Conservation (phyloP, 1,140 invertebrate genomes). For the Cydia amplana region DNA sequence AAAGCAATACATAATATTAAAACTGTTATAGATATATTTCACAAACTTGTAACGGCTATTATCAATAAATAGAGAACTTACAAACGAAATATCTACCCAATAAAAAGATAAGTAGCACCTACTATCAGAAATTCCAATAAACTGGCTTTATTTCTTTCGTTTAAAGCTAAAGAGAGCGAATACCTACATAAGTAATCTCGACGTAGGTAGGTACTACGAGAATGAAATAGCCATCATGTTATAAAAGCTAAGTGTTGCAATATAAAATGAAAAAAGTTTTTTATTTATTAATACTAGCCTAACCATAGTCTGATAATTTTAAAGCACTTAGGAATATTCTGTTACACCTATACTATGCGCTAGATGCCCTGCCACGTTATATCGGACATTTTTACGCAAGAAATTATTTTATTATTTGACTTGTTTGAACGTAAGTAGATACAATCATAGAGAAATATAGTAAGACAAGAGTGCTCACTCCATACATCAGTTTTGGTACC, state of each 20-base stretch:
- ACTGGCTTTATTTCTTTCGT: background rate
- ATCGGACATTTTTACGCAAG: constrained; percentile 9
- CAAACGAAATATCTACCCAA: background rate
- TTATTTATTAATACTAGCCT: constrained; percentile 20
- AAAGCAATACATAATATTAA: constrained; percentile 33
- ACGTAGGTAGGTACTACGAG: background rate
- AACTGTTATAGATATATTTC: constrained; percentile 32
- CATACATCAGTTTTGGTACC: too few relatives aligned
- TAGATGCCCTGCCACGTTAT: constrained; percentile 20
- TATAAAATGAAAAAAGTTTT: background rate
- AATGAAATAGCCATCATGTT: background rate
- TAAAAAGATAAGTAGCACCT: too few relatives aligned
- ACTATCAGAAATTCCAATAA: background rate
- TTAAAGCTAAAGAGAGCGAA: background rate
- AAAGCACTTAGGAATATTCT: constrained; percentile 27
- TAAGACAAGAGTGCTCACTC: too few relatives aligned
- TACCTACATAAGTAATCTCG: background rate
- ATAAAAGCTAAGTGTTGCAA: background rate
- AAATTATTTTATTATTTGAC: background rate
- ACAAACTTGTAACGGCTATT: constrained; percentile 18
- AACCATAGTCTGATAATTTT: constrained; percentile 23
- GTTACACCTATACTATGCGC: constrained; percentile 30
- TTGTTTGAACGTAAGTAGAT: constrained; percentile 1
- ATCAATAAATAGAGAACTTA: constrained; percentile 12
- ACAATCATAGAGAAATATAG: too few relatives aligned